Base-by-base conservation (phyloP, 2,888 invertebrate species). In the Druceiella hillmani region DNA sequence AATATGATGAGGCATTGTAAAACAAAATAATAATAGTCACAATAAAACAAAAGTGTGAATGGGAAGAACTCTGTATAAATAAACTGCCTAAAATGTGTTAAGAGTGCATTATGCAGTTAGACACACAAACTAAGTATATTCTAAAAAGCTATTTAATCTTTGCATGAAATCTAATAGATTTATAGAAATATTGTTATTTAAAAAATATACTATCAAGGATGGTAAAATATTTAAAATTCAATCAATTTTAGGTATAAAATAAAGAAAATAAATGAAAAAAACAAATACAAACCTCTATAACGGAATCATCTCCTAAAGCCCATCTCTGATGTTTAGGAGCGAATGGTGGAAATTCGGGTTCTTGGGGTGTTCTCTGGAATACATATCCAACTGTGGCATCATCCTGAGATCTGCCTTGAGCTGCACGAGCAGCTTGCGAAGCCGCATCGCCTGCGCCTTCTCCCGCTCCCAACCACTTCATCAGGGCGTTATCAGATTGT, bases 381-480 rank as follows among this genome's bases (percentile, higher is more conserved):
- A 91, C 88, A 64, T 94, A 94, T 55, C 91, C 88, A 51, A 92
- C 92, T 62, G 87, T 84, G 47, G 90, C 90, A 75, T 93, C 93
- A 64, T 93, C 92, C 66, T 87, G 87, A 47, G 84, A 73, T 55
- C 83, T 80, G 65, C 75, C 76, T 63, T 78, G 83, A 57, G 76
- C 76, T 62, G 69, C 75, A 65, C 77, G 75, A 57, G 78, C 78
- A 76, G 75, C 81, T 63, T 69, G 69, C 55, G 68, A 55, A 48
- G 62, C 64, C 47, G 66, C 64, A 56, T 70, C 70, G 45, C 67
- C 70, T 61, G 61, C 61, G 74, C 78, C 69, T 74, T 80, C 81
- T 66, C 78, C 82, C 59, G 68, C 75, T 51, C 74, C 78, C 60
- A 79, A 72, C 81, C 83, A 83, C 83, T 83, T 83, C 83, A 83